These are phyloP conservation scores for Palythoa grandiflora DNA, from an alignment of 92 coral and sea anemone species.

Conservation along the genomic window DNA sequence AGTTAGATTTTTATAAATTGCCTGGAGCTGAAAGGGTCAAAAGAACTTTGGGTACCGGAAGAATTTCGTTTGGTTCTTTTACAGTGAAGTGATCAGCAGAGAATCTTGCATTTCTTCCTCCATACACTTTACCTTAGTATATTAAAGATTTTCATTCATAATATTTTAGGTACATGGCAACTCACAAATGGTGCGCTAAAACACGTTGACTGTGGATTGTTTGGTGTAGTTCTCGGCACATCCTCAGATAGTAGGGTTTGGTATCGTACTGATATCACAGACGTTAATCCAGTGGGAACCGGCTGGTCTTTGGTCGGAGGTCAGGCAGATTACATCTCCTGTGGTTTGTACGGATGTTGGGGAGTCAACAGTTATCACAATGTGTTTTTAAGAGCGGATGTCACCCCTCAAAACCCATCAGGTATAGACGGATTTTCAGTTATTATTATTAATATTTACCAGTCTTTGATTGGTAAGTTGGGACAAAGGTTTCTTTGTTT, in stretches of 20 bases:
- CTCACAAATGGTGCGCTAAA: neutral
- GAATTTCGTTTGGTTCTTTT: too few species aligned
- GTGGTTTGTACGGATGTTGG: constrained; percentile 41
- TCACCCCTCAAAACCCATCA: constrained; percentile 9
- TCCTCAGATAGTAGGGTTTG: neutral
- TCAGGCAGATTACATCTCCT: neutral
- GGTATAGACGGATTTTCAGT: neutral
- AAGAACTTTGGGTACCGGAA: too few species aligned
- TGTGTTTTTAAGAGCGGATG: constrained; percentile 1
- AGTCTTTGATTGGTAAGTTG: too few species aligned
- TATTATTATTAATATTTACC: neutral
- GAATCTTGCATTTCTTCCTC: too few species aligned
- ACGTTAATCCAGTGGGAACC: neutral
- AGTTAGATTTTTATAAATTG: too few species aligned
- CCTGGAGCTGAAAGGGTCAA: too few species aligned
- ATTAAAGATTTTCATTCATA: neutral
- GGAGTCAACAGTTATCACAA: neutral
- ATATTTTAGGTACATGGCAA: neutral
- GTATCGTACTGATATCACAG: constrained; percentile 27
- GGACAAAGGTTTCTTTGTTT: too few species aligned
- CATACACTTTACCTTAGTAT: too few species aligned
- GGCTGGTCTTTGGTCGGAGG: neutral
- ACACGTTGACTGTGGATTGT: constrained; percentile 31
- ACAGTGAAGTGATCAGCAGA: too few species aligned
- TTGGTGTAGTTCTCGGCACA: constrained; percentile 19